Evolutionary conservation across 2,888 invertebrate genomes (phyloP).

Genomic region (Diaperis boleti): DNA sequence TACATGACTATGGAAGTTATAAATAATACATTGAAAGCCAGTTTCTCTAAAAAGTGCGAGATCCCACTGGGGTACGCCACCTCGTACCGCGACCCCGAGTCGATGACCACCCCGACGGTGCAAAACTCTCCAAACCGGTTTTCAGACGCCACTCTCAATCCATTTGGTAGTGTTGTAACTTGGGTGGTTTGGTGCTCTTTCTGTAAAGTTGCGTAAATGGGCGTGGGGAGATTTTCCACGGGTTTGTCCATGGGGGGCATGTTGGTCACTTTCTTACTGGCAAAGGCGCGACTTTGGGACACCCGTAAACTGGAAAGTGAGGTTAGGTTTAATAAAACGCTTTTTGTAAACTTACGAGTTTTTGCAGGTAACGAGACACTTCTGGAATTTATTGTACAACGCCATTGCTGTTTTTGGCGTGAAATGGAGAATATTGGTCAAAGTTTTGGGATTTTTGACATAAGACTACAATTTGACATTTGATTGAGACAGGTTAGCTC

Average conservation of each 20-base stretch:
- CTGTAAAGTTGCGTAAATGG: constrained; percentile 79
- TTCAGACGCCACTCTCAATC: constrained; percentile 93
- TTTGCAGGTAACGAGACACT: constrained; percentile 44
- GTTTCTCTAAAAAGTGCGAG: constrained; percentile 96
- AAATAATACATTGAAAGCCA: constrained; percentile 97
- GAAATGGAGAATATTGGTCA: not conserved
- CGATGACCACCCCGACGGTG: constrained; percentile 96
- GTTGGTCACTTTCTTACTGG: constrained; percentile 73
- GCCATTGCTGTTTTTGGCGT: constrained; percentile 11
- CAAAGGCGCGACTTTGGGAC: constrained; percentile 42
- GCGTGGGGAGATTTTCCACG: constrained; percentile 78
- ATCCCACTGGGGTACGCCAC: constrained; percentile 97
- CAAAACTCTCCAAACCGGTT: constrained; percentile 98
- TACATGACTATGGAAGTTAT: no score
- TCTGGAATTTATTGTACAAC: constrained; percentile 44
- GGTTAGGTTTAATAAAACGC: constrained; percentile 76
- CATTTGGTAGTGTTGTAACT: constrained; percentile 93
- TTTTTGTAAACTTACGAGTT: constrained; percentile 44
- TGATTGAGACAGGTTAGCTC: constrained; percentile 9
- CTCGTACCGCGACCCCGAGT: constrained; percentile 97
- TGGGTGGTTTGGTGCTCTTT: constrained; percentile 81
- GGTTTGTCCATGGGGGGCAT: constrained; percentile 85
- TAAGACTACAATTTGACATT: constrained; percentile 35
- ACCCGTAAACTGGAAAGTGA: constrained; percentile 47
- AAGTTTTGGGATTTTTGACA: constrained; percentile 14